Percentiles rank a stretch among this genome's conserved stretches.
Conservation (phyloP, 1,140 invertebrate genomes). For the Cecropterus lyciades region DNA sequence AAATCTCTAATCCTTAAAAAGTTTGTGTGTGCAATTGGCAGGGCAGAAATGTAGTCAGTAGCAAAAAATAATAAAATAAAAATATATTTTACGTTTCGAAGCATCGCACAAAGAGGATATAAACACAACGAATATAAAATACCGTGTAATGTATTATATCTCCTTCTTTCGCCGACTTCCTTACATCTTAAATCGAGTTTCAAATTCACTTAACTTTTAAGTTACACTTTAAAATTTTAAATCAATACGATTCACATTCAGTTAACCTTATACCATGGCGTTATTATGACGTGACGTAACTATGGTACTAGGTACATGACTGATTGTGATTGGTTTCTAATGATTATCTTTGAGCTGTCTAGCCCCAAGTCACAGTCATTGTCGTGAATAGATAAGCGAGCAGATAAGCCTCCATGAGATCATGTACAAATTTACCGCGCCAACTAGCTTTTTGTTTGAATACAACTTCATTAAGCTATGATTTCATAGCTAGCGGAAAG, state of each 20-base stretch:
- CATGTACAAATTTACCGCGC: slow-evolving; percentile 55
- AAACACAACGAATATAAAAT: no score
- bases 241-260: background rate
- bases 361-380: slow-evolving; percentile 48
- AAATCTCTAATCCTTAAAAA: no score
- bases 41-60: no score
- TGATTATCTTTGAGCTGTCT: slow-evolving; percentile 49
- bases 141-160: no score
- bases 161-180: no score
- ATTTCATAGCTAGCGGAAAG: slow-evolving; percentile 8
- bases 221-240: no score
- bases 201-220: no score
- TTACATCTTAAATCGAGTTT: no score
- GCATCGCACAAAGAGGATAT: no score
- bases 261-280: slow-evolving; percentile 16
- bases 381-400: slow-evolving; percentile 62
- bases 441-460: slow-evolving; percentile 42
- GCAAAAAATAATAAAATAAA: no score
- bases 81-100: no score
- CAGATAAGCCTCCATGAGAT: slow-evolving; percentile 67
- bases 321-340: slow-evolving; percentile 65
- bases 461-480: slow-evolving; percentile 39
- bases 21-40: no score
- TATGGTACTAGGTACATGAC: slow-evolving; percentile 46
- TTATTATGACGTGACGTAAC: slow-evolving; percentile 28